Evolutionary conservation across 2,797 vertebrate genomes (phyloP), one percentile per base, ranked within the genome.

Genomic region (Gorsachius magnificus): DNA sequence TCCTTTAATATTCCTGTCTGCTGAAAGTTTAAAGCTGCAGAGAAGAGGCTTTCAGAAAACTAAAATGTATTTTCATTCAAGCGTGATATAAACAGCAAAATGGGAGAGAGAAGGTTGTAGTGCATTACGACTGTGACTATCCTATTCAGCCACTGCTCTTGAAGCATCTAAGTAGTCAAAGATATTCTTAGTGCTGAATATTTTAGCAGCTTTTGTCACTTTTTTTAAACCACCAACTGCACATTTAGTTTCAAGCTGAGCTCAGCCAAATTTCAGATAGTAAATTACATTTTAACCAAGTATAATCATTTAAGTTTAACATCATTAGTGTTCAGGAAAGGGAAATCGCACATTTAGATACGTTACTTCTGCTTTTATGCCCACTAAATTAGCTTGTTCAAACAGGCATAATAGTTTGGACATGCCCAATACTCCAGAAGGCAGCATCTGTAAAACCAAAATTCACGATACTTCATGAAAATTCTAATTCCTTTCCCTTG

Each of bases 151-250:
- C 93, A 72, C 75, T 83, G 93, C 48, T 96, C 81, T 82, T 81
- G 87, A 95, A 85, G 89, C 36, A 82, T 92, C 61, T 78, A 92
- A 95, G 89, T 81, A 96, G 78, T 90, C 77, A 91, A 64, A 92
- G 86, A 95, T 96, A 97, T 91, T 96, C 94, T 96, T 95, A 93
- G 94, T 93, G 38, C 25, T 95, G 92, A 92, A 96, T 92, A 95
- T 96, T 95, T 97, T 96, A 95, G 92, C 96, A 94, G 95, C 46
- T 92, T 96, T 96, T 95, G 93, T 89, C 92, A 94, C 93, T 96
- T 96, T 94, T 95, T 94, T 95, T 94, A 94, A 97, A 83, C 43
- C 33, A 95, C 94, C 95, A 94, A 96, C 91, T 95, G 95, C 82
- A 96, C 93, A 94, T 96, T 95, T 91, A 91, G 88, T 89, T 94